phyloP scores from a whole-genome alignment of 1,140 invertebrate species.

The Triops longicaudatus region DNA sequence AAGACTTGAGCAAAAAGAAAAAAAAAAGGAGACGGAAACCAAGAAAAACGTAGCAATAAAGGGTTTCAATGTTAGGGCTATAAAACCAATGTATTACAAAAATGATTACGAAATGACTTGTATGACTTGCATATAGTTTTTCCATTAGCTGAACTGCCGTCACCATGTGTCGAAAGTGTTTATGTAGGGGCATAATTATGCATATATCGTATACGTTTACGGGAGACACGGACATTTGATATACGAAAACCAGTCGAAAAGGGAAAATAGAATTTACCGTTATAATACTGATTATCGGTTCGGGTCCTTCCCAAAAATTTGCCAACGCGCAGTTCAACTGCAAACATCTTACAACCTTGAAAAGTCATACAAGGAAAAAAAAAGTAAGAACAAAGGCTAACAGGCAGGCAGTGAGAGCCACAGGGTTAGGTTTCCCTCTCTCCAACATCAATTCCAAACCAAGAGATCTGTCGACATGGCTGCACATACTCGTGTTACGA shows the following conservation, averaged over 20 bases:
- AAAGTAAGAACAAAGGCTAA: background rate
- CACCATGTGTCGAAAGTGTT: background rate
- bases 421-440: background rate
- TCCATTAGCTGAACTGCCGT: background rate
- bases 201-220: background rate
- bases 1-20: background rate
- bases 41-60: background rate
- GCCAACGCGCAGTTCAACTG: background rate
- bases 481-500: background rate
- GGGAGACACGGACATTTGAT: background rate
- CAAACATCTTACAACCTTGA: background rate
- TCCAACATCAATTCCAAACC: background rate
- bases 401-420: background rate
- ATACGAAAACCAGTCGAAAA: background rate
- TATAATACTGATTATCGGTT: constrained; percentile 10
- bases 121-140: background rate
- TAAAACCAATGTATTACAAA: constrained; percentile 13
- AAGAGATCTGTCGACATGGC: background rate
- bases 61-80: background rate
- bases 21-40: background rate
- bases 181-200: background rate
- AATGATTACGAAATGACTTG: background rate
- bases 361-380: background rate
- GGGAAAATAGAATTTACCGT: background rate
- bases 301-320: background rate